Conservation (phyloP, 2,888 invertebrate genomes). For the Ennomos quercinarius region DNA sequence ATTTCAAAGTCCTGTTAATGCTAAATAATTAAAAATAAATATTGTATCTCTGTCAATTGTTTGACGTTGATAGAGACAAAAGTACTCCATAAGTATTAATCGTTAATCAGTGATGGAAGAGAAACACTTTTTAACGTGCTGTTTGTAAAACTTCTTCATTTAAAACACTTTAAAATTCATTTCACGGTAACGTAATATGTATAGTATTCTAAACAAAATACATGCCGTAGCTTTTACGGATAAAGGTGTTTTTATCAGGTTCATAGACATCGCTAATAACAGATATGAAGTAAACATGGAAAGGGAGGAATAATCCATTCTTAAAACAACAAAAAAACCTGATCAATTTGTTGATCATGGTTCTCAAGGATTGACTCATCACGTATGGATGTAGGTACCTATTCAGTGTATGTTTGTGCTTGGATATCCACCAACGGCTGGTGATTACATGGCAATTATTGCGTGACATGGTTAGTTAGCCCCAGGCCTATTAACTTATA, state of each 20-base stretch:
- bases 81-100: too few species aligned
- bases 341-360: conserved; percentile 12
- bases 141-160: too few species aligned
- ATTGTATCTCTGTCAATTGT: too few species aligned
- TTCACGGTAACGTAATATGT: too few species aligned
- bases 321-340: background rate
- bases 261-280: conserved; percentile 2
- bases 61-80: too few species aligned
- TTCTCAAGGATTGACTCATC: conserved; percentile 12
- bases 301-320: conserved; percentile 27
- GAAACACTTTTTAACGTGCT: too few species aligned
- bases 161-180: too few species aligned
- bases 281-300: conserved; percentile 16
- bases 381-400: background rate
- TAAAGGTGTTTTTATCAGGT: conserved; percentile 1
- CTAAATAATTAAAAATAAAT: too few species aligned
- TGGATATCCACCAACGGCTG: conserved; percentile 17
- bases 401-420: background rate
- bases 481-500: conserved; percentile 17
- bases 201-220: too few species aligned
- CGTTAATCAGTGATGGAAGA: too few species aligned
- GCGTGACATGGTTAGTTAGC: conserved; percentile 39
- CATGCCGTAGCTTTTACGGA: background rate
- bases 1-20: too few species aligned
- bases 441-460: conserved; percentile 41